Evolutionary conservation across 2,113 vertebrate species (phyloP).

Genomic region (Ptychochromis oligacanthus): DNA sequence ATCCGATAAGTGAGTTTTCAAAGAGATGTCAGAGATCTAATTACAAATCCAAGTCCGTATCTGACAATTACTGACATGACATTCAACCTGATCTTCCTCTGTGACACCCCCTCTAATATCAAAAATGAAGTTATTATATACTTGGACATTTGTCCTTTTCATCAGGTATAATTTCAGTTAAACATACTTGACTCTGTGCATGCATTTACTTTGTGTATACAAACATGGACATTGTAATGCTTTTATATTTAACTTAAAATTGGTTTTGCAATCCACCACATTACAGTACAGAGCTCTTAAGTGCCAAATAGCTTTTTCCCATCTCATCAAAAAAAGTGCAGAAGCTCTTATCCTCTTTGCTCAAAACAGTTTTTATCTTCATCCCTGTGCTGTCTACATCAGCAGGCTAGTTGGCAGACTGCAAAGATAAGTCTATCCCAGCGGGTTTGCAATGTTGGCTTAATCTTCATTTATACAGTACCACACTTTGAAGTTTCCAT

Average conservation of each 20-base stretch:
- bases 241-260: conserved; percentile 17
- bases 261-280: neutral
- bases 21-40: neutral
- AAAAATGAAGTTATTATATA: neutral
- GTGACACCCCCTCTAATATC: no score
- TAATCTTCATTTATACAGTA: conserved; percentile 14
- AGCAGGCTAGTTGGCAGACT: neutral
- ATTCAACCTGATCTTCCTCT: neutral
- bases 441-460: neutral
- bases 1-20: neutral
- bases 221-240: neutral
- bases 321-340: conserved; percentile 8
- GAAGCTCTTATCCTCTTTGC: conserved; percentile 29
- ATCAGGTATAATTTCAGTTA: neutral
- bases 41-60: neutral
- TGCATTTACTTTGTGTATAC: neutral
- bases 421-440: neutral
- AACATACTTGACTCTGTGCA: neutral
- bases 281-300: neutral
- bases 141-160: neutral
- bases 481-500: neutral
- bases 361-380: neutral
- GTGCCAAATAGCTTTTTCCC: conserved; percentile 16
- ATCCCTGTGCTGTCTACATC: neutral
- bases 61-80: neutral